These are phyloP conservation scores for Genyomyrus donnyi DNA, from an alignment of 2,113 vertebrate species.

Conservation along the genomic window DNA sequence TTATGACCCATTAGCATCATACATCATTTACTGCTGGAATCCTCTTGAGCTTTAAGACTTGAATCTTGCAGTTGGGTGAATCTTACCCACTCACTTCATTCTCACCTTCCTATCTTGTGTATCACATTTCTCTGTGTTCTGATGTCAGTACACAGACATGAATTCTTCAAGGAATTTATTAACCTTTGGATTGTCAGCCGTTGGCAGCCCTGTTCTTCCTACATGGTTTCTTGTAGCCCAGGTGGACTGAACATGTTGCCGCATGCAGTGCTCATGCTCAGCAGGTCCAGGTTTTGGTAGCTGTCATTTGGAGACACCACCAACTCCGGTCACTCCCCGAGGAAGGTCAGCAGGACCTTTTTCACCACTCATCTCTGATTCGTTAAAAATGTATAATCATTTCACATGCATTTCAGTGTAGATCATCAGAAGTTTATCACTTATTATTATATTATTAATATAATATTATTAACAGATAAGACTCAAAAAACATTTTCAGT, in stretches of 20 bases:
- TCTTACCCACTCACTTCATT: background rate
- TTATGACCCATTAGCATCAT: background rate
- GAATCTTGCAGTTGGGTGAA: background rate
- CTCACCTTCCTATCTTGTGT: background rate
- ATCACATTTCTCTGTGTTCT: background rate
- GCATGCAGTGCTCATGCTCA: background rate
- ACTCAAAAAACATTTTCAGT: background rate
- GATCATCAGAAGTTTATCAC: background rate
- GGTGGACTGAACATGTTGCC: conserved; percentile 61
- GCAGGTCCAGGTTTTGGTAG: background rate
- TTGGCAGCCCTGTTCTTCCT: conserved; percentile 64
- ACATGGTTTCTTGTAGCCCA: conserved; percentile 65
- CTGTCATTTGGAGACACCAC: background rate
- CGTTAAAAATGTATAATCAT: background rate
- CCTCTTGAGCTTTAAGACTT: background rate
- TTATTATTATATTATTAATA: background rate
- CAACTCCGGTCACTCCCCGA: background rate
- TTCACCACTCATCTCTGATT: background rate
- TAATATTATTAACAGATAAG: background rate
- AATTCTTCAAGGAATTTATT: conserved; percentile 70
- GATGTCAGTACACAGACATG: conserved; percentile 60
- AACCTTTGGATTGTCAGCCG: conserved; percentile 65
- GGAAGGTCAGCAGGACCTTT: background rate
- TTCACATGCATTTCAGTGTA: background rate
- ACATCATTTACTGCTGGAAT: background rate